These are phyloP conservation scores for Synanthedon vespiformis DNA, from an alignment of 2,888 invertebrate species.

Conservation along the genomic window DNA sequence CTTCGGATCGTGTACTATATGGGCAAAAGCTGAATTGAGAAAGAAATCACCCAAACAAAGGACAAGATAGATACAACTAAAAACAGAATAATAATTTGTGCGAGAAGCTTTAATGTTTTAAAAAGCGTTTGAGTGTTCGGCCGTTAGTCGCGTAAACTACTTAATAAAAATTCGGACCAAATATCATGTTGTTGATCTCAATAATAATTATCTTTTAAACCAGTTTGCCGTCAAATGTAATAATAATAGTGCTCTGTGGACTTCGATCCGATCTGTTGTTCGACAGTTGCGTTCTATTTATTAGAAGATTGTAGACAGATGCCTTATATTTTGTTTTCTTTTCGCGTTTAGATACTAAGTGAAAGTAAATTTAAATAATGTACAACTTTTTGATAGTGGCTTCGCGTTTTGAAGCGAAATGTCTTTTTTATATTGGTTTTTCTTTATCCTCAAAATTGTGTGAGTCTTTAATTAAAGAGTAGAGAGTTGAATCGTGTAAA, in stretches of 20 bases:
- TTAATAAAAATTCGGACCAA: conserved; percentile 39
- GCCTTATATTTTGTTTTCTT: conserved; percentile 63
- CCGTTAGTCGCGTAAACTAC: too few relatives aligned
- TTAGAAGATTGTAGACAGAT: conserved; percentile 47
- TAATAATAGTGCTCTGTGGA: conserved; percentile 16
- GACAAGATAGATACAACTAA: too few relatives aligned
- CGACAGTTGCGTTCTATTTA: conserved; percentile 27
- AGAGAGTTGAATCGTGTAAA: too few relatives aligned
- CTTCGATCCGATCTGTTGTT: conserved; percentile 29
- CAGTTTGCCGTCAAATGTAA: conserved; percentile 9
- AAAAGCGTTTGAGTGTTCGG: conserved; percentile 2
- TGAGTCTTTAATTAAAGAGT: too few relatives aligned
- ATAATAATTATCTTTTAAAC: conserved; percentile 12
- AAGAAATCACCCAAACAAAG: too few relatives aligned
- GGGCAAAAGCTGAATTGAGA: too few relatives aligned
- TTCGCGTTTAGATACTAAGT: conserved; percentile 38
- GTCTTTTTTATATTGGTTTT: conserved; percentile 6
- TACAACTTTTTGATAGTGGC: conserved; percentile 25
- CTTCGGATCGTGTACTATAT: too few relatives aligned
- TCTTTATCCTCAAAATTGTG: too few relatives aligned
- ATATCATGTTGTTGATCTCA: conserved; percentile 53
- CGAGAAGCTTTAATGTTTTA: background rate
- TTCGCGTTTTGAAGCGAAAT: conserved; percentile 21
- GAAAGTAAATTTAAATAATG: conserved; percentile 40
- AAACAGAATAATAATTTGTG: too few relatives aligned